phyloP scores from a whole-genome alignment of 2,888 invertebrate species.

The Hermaeophaga mercurialis region DNA sequence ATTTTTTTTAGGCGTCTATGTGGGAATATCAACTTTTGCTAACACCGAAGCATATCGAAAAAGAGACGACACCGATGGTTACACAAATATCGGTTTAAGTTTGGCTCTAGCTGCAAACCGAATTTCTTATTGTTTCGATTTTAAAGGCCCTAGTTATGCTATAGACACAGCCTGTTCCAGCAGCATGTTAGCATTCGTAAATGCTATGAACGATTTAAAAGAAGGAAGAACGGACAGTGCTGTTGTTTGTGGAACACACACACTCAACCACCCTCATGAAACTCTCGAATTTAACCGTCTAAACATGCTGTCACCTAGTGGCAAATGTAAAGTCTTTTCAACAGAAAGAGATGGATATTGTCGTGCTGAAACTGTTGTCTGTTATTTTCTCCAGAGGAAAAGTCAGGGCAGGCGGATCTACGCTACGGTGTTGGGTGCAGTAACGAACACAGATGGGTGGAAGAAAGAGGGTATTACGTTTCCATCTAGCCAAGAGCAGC shows the following conservation, averaged over 20 bases:
- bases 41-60: slow-evolving; percentile 18
- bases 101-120: slow-evolving; percentile 37
- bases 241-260: slow-evolving; percentile 37
- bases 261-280: slow-evolving; percentile 39
- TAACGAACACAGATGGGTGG: slow-evolving; percentile 63
- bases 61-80: slow-evolving; percentile 30
- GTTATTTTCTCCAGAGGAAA: slow-evolving; percentile 57
- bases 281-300: slow-evolving; percentile 37
- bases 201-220: slow-evolving; percentile 38
- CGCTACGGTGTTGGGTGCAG: slow-evolving; percentile 60
- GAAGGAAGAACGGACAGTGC: slow-evolving; percentile 34
- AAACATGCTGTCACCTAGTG: slow-evolving; percentile 28
- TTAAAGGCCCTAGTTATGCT: slow-evolving; percentile 43
- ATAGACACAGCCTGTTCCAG: slow-evolving; percentile 45
- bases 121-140: slow-evolving; percentile 43
- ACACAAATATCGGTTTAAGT: slow-evolving; percentile 33
- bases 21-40: slow-evolving; percentile 25
- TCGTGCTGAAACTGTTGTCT: slow-evolving; percentile 58
- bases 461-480: slow-evolving; percentile 47
- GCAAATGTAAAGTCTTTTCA: slow-evolving; percentile 33
- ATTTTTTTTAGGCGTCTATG: slow-evolving; percentile 39
- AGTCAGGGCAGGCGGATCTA: slow-evolving; percentile 57
- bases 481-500: slow-evolving; percentile 46
- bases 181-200: slow-evolving; percentile 37
- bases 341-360: slow-evolving; percentile 37